Conservation (phyloP, 2,797 vertebrate species). For the Vespertilio murinus region DNA sequence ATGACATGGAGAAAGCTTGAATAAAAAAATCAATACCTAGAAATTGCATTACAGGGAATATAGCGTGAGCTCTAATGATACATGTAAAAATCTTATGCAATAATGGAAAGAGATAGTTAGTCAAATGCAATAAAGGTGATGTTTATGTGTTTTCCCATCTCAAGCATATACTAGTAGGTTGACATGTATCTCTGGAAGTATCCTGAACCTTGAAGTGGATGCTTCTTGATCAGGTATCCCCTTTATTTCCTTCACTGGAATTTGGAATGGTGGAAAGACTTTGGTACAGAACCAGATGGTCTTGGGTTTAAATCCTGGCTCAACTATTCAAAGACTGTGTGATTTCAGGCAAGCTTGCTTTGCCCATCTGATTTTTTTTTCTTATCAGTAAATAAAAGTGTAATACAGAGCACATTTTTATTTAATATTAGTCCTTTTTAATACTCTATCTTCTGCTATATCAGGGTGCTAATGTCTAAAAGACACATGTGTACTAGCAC, state of each 20-base stretch:
- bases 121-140: conserved; percentile 2
- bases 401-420: not conserved
- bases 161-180: not conserved
- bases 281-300: not conserved
- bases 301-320: conserved; percentile 14
- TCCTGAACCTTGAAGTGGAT: not conserved
- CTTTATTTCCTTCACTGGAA: not conserved
- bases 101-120: not conserved
- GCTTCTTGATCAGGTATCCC: not conserved
- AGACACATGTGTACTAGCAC: not conserved
- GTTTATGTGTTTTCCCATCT: not conserved
- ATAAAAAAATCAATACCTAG: not conserved
- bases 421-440: not conserved
- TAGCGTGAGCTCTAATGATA: not conserved
- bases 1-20: conserved; percentile 14
- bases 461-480: not conserved
- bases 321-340: not conserved
- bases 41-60: not conserved
- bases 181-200: not conserved
- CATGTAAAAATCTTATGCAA: conserved; percentile 5
- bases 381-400: not conserved
- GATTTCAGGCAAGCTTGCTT: conserved; percentile 2
- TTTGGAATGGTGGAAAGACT: not conserved
- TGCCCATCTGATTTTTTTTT: not conserved
- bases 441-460: not conserved